Percentiles rank a stretch among this genome's conserved stretches.
These are phyloP conservation scores for Panulirus ornatus DNA, from an alignment of 1,140 invertebrate species.

Conservation along the genomic window DNA sequence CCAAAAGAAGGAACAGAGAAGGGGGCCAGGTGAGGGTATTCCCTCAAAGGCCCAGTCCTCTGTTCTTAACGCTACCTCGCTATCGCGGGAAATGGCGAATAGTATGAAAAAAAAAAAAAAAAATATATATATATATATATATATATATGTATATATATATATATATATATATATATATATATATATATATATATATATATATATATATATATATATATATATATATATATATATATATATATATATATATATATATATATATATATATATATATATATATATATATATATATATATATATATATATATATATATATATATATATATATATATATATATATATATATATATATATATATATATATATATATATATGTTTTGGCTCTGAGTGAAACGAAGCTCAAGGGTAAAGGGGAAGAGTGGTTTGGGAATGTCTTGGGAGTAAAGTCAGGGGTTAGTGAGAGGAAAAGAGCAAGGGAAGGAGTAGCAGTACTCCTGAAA, in stretches of 20 bases:
- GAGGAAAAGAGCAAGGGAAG: too few species aligned
- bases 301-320: constrained; percentile 38
- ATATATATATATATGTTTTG: not conserved
- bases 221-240: constrained; percentile 37
- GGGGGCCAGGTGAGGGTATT: too few species aligned
- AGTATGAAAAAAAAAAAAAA: too few species aligned
- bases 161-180: constrained; percentile 41
- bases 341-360: not conserved
- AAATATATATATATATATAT: constrained; percentile 33
- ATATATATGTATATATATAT: constrained; percentile 34
- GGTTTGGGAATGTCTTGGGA: too few species aligned
- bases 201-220: constrained; percentile 37
- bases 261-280: constrained; percentile 40
- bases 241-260: constrained; percentile 40
- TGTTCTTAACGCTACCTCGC: too few species aligned
- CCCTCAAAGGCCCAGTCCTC: too few species aligned
- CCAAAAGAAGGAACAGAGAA: too few species aligned
- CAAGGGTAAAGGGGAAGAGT: too few species aligned
- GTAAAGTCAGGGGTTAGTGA: too few species aligned
- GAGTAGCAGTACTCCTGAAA: too few species aligned
- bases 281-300: constrained; percentile 41
- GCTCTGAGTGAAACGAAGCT: not conserved
- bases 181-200: constrained; percentile 41
- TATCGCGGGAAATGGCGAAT: too few species aligned
- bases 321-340: constrained; percentile 1